Evolutionary conservation across 1,140 invertebrate species (phyloP), one percentile per base, ranked within the genome.

Genomic region (Lepidurus packardi): DNA sequence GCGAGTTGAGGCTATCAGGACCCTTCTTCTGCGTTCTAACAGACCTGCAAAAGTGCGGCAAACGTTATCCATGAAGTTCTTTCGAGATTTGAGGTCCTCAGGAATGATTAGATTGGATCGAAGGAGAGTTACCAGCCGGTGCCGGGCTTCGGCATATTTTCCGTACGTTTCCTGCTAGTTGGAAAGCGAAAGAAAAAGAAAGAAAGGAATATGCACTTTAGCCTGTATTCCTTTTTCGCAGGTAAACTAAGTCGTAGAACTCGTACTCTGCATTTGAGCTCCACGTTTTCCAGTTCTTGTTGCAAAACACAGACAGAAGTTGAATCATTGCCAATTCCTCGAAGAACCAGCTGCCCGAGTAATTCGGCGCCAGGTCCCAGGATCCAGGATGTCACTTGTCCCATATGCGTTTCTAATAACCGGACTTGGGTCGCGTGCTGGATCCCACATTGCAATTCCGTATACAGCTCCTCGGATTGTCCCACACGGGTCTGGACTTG

Each of bases 51-150:
- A 93, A 82, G 90, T 92, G 76, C 91, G 88, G 81, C 90, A 92
- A 0, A 93, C 90, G 79, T 92, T 93, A 84, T 94, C 90, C 92
- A 94, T 93, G 82, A 91, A 91, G 81, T 91, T 90, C 80, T 89
- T 86, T 79, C 91, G 91, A 0, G 89, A 89, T 13, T 89, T 85
- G 7, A 92, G 82, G 82, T 91, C 89, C 78, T 89, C 85, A 1
- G 86, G 86, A 34, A 89, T 82, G 43, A 85, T 81, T 34, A 85
- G 84, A 43, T 88, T 87, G 24, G 86, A 85, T 65, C 85, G 85
- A 1, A 87, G 83, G 9, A 91, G 84, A 43, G 82, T 84, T 73
- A 90, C 89, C 34, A 91, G 89, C 84, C 90, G 90, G 82, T 93
- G 90, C 1, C 92, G 85, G 43, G 93, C 80, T 83, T 93, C 91